These are phyloP conservation scores for Polietes domitor DNA, from an alignment of 2,888 invertebrate genomes.

Conservation along the genomic window DNA sequence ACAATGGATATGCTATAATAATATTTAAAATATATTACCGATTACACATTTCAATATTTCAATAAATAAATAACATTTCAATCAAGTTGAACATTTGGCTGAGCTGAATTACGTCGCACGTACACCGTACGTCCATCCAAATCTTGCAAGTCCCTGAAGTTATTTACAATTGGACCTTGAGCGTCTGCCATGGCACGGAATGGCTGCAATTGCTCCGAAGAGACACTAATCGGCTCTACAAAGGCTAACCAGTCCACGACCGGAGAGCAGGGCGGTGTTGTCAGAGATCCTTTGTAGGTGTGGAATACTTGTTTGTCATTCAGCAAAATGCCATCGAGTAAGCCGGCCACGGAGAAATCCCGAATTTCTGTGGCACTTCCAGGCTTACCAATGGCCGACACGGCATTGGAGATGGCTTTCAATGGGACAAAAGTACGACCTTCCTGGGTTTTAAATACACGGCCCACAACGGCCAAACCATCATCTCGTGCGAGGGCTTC, in stretches of 20 bases:
- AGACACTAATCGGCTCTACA: slow-evolving; percentile 73
- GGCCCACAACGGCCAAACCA: background rate
- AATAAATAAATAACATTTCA: too few relatives aligned
- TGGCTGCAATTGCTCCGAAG: background rate
- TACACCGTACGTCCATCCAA: background rate
- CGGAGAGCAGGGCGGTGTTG: slow-evolving; percentile 88
- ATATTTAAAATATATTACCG: too few relatives aligned
- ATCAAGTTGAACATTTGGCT: too few relatives aligned
- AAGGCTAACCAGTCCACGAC: slow-evolving; percentile 87
- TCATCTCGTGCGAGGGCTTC: background rate
- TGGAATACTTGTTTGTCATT: slow-evolving; percentile 72
- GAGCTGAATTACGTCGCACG: too few relatives aligned
- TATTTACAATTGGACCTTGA: background rate
- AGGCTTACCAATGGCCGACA: background rate
- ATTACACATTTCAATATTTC: too few relatives aligned
- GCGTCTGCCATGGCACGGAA: background rate
- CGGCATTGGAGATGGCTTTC: slow-evolving; percentile 34
- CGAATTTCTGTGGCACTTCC: background rate
- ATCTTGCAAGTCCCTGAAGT: background rate
- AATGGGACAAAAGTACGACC: slow-evolving; percentile 7
- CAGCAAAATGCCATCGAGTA: slow-evolving; percentile 66
- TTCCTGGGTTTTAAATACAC: background rate
- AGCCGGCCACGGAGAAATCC: slow-evolving; percentile 33
- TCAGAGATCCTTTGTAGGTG: slow-evolving; percentile 84
- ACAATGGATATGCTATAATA: too few relatives aligned